Evolutionary conservation across 2,113 vertebrate species (phyloP).

Genomic region (Agapornis roseicollis): DNA sequence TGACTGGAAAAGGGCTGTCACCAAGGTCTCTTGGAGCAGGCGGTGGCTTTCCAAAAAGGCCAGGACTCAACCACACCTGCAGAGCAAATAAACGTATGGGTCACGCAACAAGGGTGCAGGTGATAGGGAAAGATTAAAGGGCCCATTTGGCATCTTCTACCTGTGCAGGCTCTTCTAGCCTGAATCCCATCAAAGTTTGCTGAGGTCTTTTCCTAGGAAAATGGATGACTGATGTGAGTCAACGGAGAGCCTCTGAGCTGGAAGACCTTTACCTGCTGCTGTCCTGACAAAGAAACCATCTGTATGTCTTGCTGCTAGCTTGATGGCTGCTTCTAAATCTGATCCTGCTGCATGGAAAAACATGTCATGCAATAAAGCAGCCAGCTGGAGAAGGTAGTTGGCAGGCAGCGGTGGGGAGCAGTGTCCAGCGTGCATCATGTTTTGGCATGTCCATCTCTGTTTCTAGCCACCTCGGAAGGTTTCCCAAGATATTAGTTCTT

Average conservation of each 20-base stretch:
- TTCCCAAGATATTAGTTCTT: background rate
- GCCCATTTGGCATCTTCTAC: background rate
- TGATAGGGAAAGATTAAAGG: background rate
- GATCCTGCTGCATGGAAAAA: background rate
- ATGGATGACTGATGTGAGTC: background rate
- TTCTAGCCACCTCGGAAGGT: background rate
- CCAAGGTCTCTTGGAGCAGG: background rate
- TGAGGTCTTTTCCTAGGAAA: background rate
- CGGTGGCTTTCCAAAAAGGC: background rate
- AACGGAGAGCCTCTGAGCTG: background rate
- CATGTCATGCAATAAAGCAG: background rate
- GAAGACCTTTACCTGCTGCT: background rate
- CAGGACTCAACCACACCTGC: background rate
- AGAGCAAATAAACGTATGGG: background rate
- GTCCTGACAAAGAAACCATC: constrained; percentile 38
- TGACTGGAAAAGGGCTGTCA: background rate
- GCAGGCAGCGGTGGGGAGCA: background rate
- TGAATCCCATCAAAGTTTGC: background rate
- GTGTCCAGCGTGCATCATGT: background rate
- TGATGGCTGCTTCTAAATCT: background rate
- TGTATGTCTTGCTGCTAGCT: background rate
- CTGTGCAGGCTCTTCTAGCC: background rate
- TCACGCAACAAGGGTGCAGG: background rate
- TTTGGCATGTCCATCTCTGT: constrained; percentile 1
- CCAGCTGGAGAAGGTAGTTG: background rate